A percentile compares a stretch with the other conserved stretches of the same genome.
phyloP scores from a whole-genome alignment of 1,140 invertebrate species.

The Mizuhopecten yessoensis region DNA sequence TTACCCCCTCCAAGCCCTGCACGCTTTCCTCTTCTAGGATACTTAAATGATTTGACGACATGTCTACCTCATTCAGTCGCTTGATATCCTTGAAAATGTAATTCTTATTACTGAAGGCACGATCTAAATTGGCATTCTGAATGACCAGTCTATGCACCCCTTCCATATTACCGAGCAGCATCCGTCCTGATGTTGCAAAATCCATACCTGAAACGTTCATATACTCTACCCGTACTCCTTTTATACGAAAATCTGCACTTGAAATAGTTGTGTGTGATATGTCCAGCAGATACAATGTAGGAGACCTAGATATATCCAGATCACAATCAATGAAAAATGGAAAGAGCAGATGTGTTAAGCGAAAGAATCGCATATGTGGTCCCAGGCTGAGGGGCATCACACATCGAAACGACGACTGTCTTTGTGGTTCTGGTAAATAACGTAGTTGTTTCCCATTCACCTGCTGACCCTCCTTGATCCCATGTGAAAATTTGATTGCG shows the following conservation, averaged over 20 bases:
- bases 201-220: constrained; percentile 19
- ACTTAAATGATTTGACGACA: neutral
- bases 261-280: neutral
- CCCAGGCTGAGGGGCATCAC: neutral
- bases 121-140: constrained; percentile 13
- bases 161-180: neutral
- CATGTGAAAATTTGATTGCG: neutral
- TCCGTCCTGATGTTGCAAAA: neutral
- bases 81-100: neutral
- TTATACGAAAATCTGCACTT: neutral
- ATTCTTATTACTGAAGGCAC: constrained; percentile 12
- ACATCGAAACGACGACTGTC: neutral
- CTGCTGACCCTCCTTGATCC: neutral
- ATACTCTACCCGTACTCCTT: neutral
- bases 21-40: neutral
- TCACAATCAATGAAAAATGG: neutral
- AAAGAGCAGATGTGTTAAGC: neutral
- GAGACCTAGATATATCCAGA: neutral
- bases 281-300: neutral
- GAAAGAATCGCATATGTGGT: neutral
- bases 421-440: neutral
- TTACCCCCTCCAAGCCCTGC: neutral
- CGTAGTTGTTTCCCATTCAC: neutral
- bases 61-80: neutral
- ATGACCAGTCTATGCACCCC: neutral